Conservation (phyloP, 2,888 invertebrate species). For the Habroteleia sp. region DNA sequence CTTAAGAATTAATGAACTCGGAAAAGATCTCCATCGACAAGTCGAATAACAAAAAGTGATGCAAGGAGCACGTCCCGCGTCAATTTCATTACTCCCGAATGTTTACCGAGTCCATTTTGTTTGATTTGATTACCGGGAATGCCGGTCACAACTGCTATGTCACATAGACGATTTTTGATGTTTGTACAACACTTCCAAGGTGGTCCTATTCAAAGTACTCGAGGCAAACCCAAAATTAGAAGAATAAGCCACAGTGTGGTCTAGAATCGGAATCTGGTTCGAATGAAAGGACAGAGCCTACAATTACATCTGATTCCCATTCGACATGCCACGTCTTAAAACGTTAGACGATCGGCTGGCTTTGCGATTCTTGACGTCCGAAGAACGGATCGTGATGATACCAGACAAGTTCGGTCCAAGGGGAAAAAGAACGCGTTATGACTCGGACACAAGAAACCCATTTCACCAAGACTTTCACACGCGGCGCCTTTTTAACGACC, state of each 20-base stretch:
- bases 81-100: slow-evolving; percentile 20
- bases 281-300: slow-evolving; percentile 29
- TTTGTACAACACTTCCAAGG: slow-evolving; percentile 55
- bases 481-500: slow-evolving; percentile 67
- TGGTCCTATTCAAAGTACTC: slow-evolving; percentile 53
- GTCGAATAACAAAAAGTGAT: background rate
- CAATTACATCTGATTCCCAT: slow-evolving; percentile 56
- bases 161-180: slow-evolving; percentile 26
- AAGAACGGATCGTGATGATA: slow-evolving; percentile 19
- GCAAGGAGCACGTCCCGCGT: slow-evolving; percentile 14
- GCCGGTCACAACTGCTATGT: slow-evolving; percentile 35
- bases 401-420: slow-evolving; percentile 15
- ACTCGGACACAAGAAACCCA: slow-evolving; percentile 69
- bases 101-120: slow-evolving; percentile 32
- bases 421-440: slow-evolving; percentile 68
- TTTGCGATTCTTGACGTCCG: slow-evolving; percentile 23
- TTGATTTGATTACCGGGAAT: slow-evolving; percentile 38
- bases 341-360: slow-evolving; percentile 44
- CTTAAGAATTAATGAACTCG: slow-evolving; percentile 5
- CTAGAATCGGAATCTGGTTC: slow-evolving; percentile 20
- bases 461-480: slow-evolving; percentile 72
- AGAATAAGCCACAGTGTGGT: slow-evolving; percentile 4
- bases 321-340: slow-evolving; percentile 51
- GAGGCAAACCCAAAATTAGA: slow-evolving; percentile 50
- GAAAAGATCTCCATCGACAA: slow-evolving; percentile 9